Conservation (phyloP, 2,797 vertebrate genomes). For the Bradypodion pumilum region DNA sequence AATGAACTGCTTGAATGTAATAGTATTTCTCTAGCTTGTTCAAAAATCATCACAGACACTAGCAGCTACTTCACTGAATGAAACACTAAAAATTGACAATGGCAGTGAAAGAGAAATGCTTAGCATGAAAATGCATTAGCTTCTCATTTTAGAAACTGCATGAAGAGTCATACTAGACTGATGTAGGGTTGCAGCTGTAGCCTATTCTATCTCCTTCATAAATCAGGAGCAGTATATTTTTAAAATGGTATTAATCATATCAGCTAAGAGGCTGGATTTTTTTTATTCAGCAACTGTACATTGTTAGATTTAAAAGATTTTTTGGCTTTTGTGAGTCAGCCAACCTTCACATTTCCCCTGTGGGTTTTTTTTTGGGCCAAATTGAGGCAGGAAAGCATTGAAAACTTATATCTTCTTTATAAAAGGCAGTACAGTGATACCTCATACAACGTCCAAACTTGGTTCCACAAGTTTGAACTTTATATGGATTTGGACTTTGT, state of each 20-base stretch:
- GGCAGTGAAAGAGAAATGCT: background rate
- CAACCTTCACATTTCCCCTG: background rate
- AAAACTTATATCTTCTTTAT: background rate
- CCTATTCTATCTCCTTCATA: slow-evolving; percentile 30
- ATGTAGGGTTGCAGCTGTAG: background rate
- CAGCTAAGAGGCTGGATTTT: background rate
- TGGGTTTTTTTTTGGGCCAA: background rate
- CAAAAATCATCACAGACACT: background rate
- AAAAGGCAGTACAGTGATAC: background rate
- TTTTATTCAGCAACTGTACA: background rate
- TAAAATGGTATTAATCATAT: background rate
- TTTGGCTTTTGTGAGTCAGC: background rate
- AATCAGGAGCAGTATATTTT: slow-evolving; percentile 21
- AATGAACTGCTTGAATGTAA: slow-evolving; percentile 9
- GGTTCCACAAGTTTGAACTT: no score
- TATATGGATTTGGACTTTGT: no score
- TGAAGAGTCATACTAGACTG: background rate
- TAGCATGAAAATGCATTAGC: background rate
- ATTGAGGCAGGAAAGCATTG: background rate
- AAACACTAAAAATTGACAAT: background rate
- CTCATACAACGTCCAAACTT: no score
- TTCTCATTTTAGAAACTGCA: background rate
- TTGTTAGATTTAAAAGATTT: background rate
- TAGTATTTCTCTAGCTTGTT: rapidly evolving
- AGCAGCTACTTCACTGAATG: background rate